These are phyloP conservation scores for Pelecanoides urinatrix DNA, from an alignment of 2,113 vertebrate genomes.

Conservation along the genomic window DNA sequence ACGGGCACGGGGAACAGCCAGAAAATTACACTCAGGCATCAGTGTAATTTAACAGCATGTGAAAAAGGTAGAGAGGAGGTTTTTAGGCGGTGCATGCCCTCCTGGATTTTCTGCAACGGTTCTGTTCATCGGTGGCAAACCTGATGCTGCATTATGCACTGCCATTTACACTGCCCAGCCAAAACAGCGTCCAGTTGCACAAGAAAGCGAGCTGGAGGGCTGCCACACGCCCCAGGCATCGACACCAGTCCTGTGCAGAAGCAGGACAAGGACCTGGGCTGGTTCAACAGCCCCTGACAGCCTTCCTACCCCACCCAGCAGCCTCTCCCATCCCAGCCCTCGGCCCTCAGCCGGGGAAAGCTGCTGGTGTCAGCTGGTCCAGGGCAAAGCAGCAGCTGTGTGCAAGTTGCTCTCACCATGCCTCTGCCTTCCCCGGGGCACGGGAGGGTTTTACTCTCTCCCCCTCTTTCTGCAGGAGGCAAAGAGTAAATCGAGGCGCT, in stretches of 20 bases:
- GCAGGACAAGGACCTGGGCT: background rate
- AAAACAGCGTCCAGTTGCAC: background rate
- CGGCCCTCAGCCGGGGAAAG: background rate
- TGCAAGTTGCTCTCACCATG: background rate
- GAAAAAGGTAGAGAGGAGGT: background rate
- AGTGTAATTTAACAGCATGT: background rate
- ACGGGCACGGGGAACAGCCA: background rate
- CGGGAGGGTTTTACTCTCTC: background rate
- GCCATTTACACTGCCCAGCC: accelerated
- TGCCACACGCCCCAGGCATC: background rate
- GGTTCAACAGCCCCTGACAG: background rate
- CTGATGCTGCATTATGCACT: accelerated
- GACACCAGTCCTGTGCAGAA: background rate
- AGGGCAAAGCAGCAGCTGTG: background rate
- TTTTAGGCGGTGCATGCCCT: background rate
- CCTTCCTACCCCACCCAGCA: background rate
- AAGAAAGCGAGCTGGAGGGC: background rate
- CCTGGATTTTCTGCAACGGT: background rate
- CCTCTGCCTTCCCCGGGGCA: background rate
- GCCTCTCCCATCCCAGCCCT: background rate
- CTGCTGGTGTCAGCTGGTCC: background rate
- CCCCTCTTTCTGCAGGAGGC: background rate
- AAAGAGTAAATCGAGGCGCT: background rate
- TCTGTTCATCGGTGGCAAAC: background rate
- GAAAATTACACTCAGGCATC: background rate